phyloP scores from a whole-genome alignment of 1,140 invertebrate species.

The Formica exsecta region DNA sequence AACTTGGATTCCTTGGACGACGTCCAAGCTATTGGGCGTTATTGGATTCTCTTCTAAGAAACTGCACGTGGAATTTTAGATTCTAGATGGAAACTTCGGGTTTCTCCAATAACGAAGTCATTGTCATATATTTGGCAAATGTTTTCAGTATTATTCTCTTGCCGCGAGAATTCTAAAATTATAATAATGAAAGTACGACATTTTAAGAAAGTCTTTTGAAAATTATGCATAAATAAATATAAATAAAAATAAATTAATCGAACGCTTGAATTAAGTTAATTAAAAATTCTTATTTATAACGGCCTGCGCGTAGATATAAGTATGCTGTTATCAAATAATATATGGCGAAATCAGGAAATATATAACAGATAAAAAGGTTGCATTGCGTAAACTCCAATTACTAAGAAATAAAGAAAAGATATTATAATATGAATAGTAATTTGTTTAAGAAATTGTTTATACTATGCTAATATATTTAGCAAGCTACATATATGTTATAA shows the following conservation, averaged over 20 bases:
- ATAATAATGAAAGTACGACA: neutral
- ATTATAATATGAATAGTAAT: neutral
- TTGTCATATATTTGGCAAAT: neutral
- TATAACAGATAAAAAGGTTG: neutral
- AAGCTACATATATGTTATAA: neutral
- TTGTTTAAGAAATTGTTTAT: neutral
- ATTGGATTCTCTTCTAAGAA: conserved; percentile 18
- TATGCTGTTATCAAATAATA: no score
- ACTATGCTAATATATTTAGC: neutral
- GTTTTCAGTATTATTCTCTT: neutral
- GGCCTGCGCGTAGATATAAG: no score
- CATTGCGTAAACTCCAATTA: neutral
- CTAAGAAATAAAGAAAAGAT: neutral
- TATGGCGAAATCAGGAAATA: neutral
- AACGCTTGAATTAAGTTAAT: conserved; percentile 8
- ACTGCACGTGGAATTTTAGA: neutral
- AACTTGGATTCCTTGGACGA: conserved; percentile 18
- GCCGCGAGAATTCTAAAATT: neutral
- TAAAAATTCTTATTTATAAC: neutral
- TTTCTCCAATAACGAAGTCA: neutral
- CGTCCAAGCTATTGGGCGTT: neutral
- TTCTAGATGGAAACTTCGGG: neutral
- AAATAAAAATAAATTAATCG: neutral
- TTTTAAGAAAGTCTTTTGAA: neutral
- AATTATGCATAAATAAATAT: neutral